phyloP scores from a whole-genome alignment of 2,797 vertebrate species.

The Falco concolor region DNA sequence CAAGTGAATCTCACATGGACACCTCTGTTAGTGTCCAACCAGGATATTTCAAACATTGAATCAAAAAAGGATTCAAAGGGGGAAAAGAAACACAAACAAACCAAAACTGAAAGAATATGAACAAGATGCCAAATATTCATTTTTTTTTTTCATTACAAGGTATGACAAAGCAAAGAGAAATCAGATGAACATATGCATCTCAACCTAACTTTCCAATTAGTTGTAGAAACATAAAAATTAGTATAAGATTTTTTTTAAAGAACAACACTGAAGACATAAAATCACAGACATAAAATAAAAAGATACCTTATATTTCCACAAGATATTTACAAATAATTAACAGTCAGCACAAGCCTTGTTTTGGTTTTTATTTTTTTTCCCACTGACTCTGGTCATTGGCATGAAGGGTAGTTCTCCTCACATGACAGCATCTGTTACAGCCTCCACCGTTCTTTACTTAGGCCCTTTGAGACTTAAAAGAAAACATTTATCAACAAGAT shows the following conservation, averaged over 20 bases:
- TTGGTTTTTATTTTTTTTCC: neutral
- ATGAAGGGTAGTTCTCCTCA: neutral
- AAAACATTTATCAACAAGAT: slow-evolving; percentile 8
- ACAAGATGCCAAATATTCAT: neutral
- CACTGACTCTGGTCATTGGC: neutral
- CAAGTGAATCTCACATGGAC: neutral
- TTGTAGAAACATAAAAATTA: neutral
- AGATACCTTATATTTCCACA: rapidly evolving
- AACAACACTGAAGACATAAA: neutral
- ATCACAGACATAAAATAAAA: neutral
- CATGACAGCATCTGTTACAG: neutral
- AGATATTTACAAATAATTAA: neutral
- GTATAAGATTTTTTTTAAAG: neutral
- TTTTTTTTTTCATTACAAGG: neutral
- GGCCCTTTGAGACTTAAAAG: neutral
- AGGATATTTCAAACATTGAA: neutral
- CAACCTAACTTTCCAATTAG: neutral
- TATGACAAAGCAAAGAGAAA: neutral
- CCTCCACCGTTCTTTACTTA: neutral
- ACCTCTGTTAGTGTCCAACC: neutral
- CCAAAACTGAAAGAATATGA: neutral
- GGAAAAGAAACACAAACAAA: rapidly evolving
- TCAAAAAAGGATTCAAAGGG: neutral
- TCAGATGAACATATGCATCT: neutral
- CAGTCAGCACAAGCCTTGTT: neutral